Evolutionary conservation across 1,140 invertebrate genomes (phyloP), one percentile per base, ranked within the genome.

Genomic region (Sarcophaga peregrina): DNA sequence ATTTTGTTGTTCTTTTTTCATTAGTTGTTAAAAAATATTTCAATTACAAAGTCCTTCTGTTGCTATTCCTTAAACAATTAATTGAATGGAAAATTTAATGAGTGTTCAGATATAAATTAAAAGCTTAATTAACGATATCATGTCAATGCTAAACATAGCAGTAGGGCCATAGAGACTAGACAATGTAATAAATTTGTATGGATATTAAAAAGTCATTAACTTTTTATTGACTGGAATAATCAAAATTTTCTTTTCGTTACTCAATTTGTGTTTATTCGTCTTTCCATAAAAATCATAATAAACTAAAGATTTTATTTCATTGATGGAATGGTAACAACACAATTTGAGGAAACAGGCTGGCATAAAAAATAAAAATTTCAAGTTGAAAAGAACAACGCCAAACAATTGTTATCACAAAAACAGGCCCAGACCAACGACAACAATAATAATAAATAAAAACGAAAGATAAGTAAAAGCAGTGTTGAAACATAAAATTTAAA

Each of bases 281-380:
- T 8, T 17, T 15, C 48, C 74, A 50, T 76, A 76, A 76, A 76
- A 76, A 47, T 76, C 74, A 76, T 76, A 37, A 37, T 37, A 76
- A 76, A 76, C 46, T 76, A 48, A 17, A 17, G n/a, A 76, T 11
- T 76, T 76, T 76, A 76, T 76, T 48, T 45, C 4, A n/a, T 37
- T 37, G 48, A 48, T 17, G 46, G 7, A 17, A 48, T 46, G 45
- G 17, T n/a, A 47, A 48, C 74, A 76, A 15, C 13, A 76, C n/a
- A 74, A 45, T 15, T 9, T 46, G 13, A 13, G 73, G 0, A 74
- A 25, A 46, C 25, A 15, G 25, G 25, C 8, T 5, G 9, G 73
- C 9, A 74, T 45, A 25, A 25, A 25, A 25, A 25, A 73, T 8
- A 73, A 8, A 25, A 73, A 37, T 73, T 73, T n/a, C 10, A 25